phyloP scores from a whole-genome alignment of 1,140 invertebrate genomes.

The Acromyrmex echinatior region DNA sequence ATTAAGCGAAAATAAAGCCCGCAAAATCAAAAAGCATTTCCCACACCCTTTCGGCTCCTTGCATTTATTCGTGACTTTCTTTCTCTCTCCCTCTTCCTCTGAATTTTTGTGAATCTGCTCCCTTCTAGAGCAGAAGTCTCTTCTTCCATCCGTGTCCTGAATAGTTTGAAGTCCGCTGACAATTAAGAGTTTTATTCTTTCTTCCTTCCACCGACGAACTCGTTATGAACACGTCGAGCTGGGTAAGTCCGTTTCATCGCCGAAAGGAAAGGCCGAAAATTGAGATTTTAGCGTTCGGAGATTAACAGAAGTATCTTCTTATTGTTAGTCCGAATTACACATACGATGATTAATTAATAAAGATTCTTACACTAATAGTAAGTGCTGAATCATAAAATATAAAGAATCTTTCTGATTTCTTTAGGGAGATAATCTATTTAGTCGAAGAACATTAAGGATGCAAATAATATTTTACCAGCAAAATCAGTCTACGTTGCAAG shows the following conservation, averaged over 20 bases:
- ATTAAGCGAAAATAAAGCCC: slow-evolving; percentile 81
- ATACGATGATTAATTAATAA: slow-evolving; percentile 31
- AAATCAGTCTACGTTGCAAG: background rate
- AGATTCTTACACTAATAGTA: background rate
- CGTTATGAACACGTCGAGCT: slow-evolving; percentile 54
- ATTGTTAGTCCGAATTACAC: background rate
- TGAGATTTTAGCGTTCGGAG: background rate
- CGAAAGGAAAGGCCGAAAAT: slow-evolving; percentile 22
- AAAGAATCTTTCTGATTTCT: background rate
- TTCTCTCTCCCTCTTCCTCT: slow-evolving; percentile 5
- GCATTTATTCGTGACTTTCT: slow-evolving; percentile 58
- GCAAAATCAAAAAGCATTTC: slow-evolving; percentile 75
- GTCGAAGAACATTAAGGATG: background rate
- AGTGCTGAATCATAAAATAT: background rate
- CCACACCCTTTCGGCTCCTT: slow-evolving; percentile 56
- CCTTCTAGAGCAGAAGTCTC: slow-evolving; percentile 45
- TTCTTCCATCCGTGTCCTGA: slow-evolving; percentile 64
- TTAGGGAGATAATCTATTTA: background rate
- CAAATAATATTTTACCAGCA: background rate
- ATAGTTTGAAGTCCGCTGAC: slow-evolving; percentile 67
- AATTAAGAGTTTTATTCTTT: slow-evolving; percentile 65
- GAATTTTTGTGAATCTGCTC: slow-evolving; percentile 27
- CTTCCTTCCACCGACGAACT: slow-evolving; percentile 35
- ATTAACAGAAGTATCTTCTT: background rate
- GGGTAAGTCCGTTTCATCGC: slow-evolving; percentile 23